phyloP scores from a whole-genome alignment of 2,888 invertebrate genomes.

The Eretmocerus hayati region DNA sequence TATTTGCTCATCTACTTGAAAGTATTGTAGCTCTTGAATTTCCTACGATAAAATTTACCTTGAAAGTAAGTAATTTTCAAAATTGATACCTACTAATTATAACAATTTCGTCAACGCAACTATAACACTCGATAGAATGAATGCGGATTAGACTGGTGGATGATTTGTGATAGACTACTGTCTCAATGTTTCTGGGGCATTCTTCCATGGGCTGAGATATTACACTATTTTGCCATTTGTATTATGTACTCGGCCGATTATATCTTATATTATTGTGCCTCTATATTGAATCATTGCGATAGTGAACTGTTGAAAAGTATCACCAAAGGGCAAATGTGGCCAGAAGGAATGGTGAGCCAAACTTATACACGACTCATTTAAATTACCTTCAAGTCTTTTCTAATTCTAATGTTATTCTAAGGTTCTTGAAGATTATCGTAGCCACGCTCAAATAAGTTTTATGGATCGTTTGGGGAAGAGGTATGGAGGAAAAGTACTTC shows the following conservation, averaged over 20 bases:
- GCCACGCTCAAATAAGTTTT: conserved; percentile 36
- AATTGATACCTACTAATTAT: too few species aligned
- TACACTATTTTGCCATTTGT: conserved; percentile 38
- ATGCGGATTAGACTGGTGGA: conserved; percentile 42
- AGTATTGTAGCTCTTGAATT: conserved; percentile 36
- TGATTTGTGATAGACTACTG: conserved; percentile 38
- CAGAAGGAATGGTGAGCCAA: conserved; percentile 38
- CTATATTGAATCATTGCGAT: conserved; percentile 37
- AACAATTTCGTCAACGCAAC: too few species aligned
- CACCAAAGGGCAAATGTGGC: conserved; percentile 37
- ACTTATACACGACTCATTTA: neutral
- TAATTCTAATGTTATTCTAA: conserved; percentile 16
- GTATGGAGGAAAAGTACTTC: conserved; percentile 39
- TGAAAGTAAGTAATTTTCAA: conserved; percentile 32
- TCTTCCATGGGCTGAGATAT: conserved; percentile 40
- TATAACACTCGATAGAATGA: conserved; percentile 27
- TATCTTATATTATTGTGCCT: conserved; percentile 40
- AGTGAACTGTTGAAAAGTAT: conserved; percentile 32
- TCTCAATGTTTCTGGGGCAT: conserved; percentile 41
- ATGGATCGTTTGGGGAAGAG: conserved; percentile 42
- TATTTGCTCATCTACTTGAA: conserved; percentile 39
- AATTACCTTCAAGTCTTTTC: neutral
- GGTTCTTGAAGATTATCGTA: conserved; percentile 36
- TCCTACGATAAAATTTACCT: conserved; percentile 34
- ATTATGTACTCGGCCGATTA: conserved; percentile 41